A percentile compares a stretch with the other conserved stretches of the same genome.
phyloP scores from a whole-genome alignment of 2,888 invertebrate genomes.

The Aphidius colemani region DNA sequence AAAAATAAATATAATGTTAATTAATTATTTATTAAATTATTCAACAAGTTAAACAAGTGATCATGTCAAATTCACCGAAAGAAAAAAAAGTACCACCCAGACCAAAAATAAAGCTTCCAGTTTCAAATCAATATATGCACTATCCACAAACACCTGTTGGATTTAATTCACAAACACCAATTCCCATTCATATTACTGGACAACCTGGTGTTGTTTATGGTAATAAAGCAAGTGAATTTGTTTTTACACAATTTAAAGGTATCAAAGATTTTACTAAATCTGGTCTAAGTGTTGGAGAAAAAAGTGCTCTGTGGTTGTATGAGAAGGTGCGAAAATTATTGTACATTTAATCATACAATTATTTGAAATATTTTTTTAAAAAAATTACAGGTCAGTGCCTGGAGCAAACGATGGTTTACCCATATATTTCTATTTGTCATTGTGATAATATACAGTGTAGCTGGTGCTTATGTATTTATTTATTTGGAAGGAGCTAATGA shows the following conservation, averaged over 20 bases:
- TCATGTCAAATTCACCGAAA: conserved; percentile 47
- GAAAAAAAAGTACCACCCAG: conserved; percentile 43
- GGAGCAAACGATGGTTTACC: conserved; percentile 86
- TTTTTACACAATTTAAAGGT: conserved; percentile 80
- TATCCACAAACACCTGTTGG: conserved; percentile 52
- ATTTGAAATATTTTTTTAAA: neutral
- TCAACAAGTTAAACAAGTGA: conserved; percentile 12
- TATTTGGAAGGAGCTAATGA: conserved; percentile 72
- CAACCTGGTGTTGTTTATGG: conserved; percentile 63
- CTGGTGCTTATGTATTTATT: conserved; percentile 81
- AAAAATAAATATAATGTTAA: no score
- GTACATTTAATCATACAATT: conserved; percentile 3
- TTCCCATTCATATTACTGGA: conserved; percentile 57
- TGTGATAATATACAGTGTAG: conserved; percentile 76
- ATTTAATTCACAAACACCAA: conserved; percentile 49
- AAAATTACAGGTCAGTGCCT: conserved; percentile 62
- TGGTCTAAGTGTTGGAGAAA: conserved; percentile 83
- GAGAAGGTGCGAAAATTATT: conserved; percentile 65
- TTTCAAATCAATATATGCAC: conserved; percentile 49
- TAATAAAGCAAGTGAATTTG: conserved; percentile 75
- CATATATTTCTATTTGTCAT: conserved; percentile 83
- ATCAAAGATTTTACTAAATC: conserved; percentile 81
- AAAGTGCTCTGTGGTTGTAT: conserved; percentile 79
- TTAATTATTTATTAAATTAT: no score
- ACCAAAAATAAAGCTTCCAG: conserved; percentile 54